These are phyloP conservation scores for Hyalella azteca DNA, from an alignment of 2,888 invertebrate species.

Conservation along the genomic window DNA sequence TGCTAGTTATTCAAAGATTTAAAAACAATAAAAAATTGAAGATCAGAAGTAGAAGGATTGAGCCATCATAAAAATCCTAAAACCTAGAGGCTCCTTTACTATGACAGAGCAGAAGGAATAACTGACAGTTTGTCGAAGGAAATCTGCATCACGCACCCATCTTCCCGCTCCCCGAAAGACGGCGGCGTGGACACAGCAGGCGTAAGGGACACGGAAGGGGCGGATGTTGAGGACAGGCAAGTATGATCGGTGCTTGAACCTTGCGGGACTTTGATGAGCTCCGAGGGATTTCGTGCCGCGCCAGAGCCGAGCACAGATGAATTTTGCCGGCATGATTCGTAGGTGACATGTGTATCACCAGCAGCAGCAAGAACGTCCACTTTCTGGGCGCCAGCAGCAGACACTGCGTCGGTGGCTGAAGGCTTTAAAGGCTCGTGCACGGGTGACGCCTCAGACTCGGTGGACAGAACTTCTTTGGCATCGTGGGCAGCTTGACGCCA, in stretches of 20 bases:
- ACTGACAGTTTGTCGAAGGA: no score
- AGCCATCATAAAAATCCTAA: not conserved
- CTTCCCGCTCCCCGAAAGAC: slow-evolving; percentile 43
- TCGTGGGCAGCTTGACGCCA: slow-evolving; percentile 42
- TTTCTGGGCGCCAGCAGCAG: no score
- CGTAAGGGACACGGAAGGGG: not conserved
- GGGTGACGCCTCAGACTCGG: slow-evolving; percentile 56
- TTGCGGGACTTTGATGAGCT: not conserved
- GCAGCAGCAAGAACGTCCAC: no score
- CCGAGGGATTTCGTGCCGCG: not conserved
- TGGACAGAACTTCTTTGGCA: slow-evolving; percentile 49
- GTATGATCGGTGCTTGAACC: not conserved
- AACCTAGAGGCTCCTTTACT: no score
- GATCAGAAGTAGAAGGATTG: not conserved
- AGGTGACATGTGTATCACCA: no score
- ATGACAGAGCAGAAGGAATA: no score
- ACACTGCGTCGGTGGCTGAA: slow-evolving; percentile 59
- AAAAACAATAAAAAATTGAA: not conserved
- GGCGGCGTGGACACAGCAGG: not conserved
- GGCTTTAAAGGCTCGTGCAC: slow-evolving; percentile 64
- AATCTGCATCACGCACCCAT: slow-evolving; percentile 44
- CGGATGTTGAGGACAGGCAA: no score
- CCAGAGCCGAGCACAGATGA: not conserved
- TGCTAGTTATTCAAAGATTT: not conserved
- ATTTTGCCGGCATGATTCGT: no score